Base-by-base conservation (phyloP, 2,888 invertebrate species). In the Lysandra coridon region DNA sequence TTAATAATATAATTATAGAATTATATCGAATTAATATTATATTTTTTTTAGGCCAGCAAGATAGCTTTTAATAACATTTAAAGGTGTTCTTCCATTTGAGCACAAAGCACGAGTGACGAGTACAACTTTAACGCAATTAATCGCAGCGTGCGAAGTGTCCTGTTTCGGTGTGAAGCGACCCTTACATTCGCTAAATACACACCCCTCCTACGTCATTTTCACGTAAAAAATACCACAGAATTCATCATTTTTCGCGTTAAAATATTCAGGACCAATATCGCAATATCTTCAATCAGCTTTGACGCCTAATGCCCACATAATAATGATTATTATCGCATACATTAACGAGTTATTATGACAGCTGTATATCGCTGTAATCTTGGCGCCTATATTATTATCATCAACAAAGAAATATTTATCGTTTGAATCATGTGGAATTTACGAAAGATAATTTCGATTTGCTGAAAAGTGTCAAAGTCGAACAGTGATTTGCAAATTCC, bases 371-470 rank as follows among this genome's bases (percentile, higher is more conserved):
- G 53, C 17, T 14, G 4, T 76, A 57, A 76, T 76, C 76, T 76
- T 76, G 76, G 76, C 76, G 76, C 76, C 76, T 57, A 7, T 10
- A 37, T 4, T 75, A 76, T 57, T 76, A 76, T 76, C 53, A 30
- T 12, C 53, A 76, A 75, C 30, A 75, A 75, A 75, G 76, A 57
- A 76, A 76, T 76, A 76, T 57, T 75, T 75, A 53, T 53, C 17
- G 53, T 5, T 30, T 76, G 76, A 76, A 33, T 76, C 76, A 76
- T 33, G n/a, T 33, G 76, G 57, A 57, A 57, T 76, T 76, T 76
- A 14, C 76, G 5, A 75, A 53, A 75, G 75, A 76, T 76, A 76
- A 57, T 49, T 10, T 30, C 30, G 49, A 33, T 57, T 57, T 17
- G 33, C 57, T 57, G 76, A 76, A 76, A 57, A 75, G 49, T 75